Evolutionary conservation across 23 tunicate genomes (phyloP).

Genomic region (Diplosoma virens): DNA sequence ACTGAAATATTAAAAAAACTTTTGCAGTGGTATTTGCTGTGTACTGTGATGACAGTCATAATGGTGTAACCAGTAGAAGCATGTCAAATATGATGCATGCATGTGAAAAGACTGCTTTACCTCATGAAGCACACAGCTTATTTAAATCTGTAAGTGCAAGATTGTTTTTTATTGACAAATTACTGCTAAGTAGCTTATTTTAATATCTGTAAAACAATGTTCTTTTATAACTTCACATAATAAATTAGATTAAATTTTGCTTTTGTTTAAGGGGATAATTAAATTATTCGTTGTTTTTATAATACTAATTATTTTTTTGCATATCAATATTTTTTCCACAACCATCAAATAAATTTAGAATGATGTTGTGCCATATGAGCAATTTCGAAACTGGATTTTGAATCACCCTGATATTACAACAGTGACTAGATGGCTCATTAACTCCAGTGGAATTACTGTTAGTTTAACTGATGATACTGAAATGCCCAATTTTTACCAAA

Average conservation of each 20-base stretch:
- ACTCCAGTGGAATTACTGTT: constrained; percentile 57
- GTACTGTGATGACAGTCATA: constrained; percentile 59
- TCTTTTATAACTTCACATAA: no score
- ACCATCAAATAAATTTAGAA: constrained; percentile 35
- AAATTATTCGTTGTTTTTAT: neutral
- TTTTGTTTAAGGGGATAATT: neutral
- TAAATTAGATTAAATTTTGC: no score
- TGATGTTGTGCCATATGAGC: constrained; percentile 57
- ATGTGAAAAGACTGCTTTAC: constrained; percentile 91
- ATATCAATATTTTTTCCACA: neutral
- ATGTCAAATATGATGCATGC: constrained; percentile 85
- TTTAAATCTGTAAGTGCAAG: constrained; percentile 42
- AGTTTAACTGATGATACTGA: constrained; percentile 77
- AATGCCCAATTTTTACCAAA: constrained; percentile 94
- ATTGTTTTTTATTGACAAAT: no score
- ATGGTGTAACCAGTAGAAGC: constrained; percentile 65
- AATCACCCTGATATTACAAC: constrained; percentile 64
- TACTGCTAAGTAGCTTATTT: no score
- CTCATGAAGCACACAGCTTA: constrained; percentile 75
- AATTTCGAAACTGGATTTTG: constrained; percentile 55
- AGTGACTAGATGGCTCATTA: constrained; percentile 78
- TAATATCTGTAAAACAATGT: no score
- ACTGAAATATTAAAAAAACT: neutral
- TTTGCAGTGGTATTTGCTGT: constrained; percentile 74
- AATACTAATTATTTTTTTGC: neutral